Percentiles rank a stretch among this genome's conserved stretches.
phyloP scores from a whole-genome alignment of 1,140 invertebrate species.

The Conus betulinus region DNA sequence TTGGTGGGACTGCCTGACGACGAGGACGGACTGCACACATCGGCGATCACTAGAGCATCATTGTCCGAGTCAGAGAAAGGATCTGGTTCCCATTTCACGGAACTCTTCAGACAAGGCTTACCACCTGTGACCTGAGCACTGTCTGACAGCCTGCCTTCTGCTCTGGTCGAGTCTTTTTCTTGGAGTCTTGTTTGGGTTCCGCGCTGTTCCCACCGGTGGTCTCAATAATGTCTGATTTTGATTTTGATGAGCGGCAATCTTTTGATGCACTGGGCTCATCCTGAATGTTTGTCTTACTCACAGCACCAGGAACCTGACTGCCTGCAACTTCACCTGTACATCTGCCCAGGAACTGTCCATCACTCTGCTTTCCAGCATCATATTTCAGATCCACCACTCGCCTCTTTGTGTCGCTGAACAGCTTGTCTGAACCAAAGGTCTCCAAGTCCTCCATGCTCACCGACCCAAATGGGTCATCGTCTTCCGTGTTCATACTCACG shows the following conservation, averaged over 20 bases:
- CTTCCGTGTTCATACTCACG: background rate
- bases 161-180: background rate
- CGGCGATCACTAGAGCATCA: background rate
- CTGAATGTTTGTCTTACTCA: background rate
- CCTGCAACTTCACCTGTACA: background rate
- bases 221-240: background rate
- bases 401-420: background rate
- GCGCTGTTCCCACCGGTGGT: no score
- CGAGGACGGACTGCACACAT: background rate
- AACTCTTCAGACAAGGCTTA: background rate
- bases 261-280: background rate
- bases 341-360: no score
- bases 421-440: slow-evolving; percentile 28
- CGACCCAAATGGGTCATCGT: background rate
- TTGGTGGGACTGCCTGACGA: background rate
- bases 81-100: background rate
- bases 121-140: background rate
- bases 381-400: background rate
- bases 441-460: slow-evolving; percentile 32
- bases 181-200: no score
- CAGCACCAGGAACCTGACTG: background rate
- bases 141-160: background rate
- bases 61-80: background rate
- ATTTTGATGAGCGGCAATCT: background rate
- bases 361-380: background rate